Evolutionary conservation across 2,888 invertebrate species (phyloP).

Genomic region (Platypus cylindrus): DNA sequence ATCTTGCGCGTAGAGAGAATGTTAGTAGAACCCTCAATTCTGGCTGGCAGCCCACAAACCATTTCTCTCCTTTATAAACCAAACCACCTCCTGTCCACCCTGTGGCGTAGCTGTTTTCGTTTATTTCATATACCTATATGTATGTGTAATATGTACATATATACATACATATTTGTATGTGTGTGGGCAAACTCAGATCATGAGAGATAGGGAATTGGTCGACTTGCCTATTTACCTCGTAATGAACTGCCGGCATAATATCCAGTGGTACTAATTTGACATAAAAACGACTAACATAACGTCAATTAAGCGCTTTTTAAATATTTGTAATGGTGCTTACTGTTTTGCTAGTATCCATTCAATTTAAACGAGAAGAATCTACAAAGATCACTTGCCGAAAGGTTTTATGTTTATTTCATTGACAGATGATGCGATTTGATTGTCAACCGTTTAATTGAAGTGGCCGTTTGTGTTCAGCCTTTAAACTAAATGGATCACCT

Average conservation of each 20-base stretch:
- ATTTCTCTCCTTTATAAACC: too few relatives aligned
- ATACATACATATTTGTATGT: constrained; percentile 6
- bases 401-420: too few relatives aligned
- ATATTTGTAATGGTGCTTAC: constrained; percentile 5
- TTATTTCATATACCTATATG: constrained; percentile 24
- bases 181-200: constrained; percentile 4
- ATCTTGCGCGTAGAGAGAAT: constrained; percentile 33
- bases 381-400: too few relatives aligned
- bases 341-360: too few relatives aligned
- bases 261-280: too few relatives aligned
- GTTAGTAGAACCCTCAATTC: too few relatives aligned
- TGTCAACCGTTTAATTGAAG: too few relatives aligned
- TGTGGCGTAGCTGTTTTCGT: constrained; percentile 10
- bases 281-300: constrained; percentile 4
- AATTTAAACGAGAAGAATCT: too few relatives aligned
- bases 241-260: not conserved
- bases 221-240: not conserved
- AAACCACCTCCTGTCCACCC: too few relatives aligned
- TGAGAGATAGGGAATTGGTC: not conserved
- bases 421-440: too few relatives aligned
- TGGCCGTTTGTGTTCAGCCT: too few relatives aligned
- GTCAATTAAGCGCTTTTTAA: constrained; percentile 7
- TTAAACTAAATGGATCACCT: too few relatives aligned
- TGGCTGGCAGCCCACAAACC: constrained; percentile 17
- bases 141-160: constrained; percentile 16